Evolutionary conservation across 1,140 invertebrate species (phyloP).

Genomic region (Coenobita brevimanus): DNA sequence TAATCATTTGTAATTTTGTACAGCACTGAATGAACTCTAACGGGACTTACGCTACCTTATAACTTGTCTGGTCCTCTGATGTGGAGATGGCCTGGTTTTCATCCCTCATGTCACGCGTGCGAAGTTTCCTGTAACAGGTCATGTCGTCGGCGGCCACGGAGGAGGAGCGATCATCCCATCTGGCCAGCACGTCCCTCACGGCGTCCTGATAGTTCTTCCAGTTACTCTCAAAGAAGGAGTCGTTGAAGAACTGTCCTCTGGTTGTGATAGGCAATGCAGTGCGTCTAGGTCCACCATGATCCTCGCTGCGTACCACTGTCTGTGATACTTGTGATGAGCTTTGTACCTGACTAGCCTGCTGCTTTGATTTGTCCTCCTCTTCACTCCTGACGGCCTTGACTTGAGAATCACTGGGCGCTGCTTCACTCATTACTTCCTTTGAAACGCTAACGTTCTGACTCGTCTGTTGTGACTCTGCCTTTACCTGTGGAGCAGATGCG

Average conservation of each 20-base stretch:
- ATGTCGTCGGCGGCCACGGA: constrained; percentile 22
- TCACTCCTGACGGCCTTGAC: not conserved
- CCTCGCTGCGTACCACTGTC: not conserved
- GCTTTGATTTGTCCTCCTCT: not conserved
- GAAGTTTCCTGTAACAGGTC: constrained; percentile 31
- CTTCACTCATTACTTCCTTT: not conserved
- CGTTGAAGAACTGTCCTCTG: constrained; percentile 50
- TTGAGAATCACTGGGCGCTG: not conserved
- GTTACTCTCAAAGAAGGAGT: constrained; percentile 32
- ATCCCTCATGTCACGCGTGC: not conserved
- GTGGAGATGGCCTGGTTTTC: constrained; percentile 7
- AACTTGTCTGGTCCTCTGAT: not conserved
- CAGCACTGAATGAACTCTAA: too few relatives aligned
- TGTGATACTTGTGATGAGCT: not conserved
- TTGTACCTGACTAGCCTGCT: not conserved
- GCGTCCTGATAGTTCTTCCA: constrained; percentile 53
- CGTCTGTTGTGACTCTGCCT: not conserved
- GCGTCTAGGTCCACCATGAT: not conserved
- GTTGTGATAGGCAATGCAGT: constrained; percentile 17
- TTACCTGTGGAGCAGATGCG: not conserved
- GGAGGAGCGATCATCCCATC: constrained; percentile 38
- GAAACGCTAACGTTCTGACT: not conserved
- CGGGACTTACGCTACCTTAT: constrained; percentile 9
- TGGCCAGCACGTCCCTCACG: constrained; percentile 34
- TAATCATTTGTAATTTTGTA: too few relatives aligned